These are phyloP conservation scores for Dryoscopus gambensis DNA, from an alignment of 2,113 vertebrate species.

Conservation along the genomic window DNA sequence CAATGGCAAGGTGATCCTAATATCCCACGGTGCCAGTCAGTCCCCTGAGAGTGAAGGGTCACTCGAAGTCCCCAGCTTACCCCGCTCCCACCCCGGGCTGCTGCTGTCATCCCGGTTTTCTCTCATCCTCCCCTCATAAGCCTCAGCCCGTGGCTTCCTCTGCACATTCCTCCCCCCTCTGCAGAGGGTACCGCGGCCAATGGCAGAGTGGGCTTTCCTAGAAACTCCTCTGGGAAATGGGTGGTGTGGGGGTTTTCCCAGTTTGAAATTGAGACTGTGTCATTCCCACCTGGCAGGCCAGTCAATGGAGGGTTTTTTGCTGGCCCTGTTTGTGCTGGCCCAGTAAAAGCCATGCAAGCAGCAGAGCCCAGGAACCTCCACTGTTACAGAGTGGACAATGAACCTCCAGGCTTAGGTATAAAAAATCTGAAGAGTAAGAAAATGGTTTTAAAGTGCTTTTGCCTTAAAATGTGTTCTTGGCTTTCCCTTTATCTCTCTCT, in stretches of 20 bases:
- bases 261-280: rapidly evolving
- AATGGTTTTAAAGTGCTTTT: background rate
- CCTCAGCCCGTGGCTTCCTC: background rate
- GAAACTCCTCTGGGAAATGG: background rate
- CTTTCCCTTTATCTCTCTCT: background rate
- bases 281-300: background rate
- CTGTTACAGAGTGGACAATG: background rate
- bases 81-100: background rate
- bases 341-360: background rate
- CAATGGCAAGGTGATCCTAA: background rate
- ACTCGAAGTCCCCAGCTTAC: background rate
- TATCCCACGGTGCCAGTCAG: background rate
- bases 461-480: constrained; percentile 3
- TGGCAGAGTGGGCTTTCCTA: background rate
- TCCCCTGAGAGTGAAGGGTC: background rate
- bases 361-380: background rate
- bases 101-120: background rate
- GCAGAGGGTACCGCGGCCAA: background rate
- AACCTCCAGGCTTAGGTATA: background rate
- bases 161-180: background rate
- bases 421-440: background rate
- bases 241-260: background rate
- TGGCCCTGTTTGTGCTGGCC: background rate
- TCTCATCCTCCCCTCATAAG: rapidly evolving
- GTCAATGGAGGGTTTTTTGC: background rate